Base-by-base conservation (phyloP, 2,888 invertebrate genomes). In the Camponotus fellah region DNA sequence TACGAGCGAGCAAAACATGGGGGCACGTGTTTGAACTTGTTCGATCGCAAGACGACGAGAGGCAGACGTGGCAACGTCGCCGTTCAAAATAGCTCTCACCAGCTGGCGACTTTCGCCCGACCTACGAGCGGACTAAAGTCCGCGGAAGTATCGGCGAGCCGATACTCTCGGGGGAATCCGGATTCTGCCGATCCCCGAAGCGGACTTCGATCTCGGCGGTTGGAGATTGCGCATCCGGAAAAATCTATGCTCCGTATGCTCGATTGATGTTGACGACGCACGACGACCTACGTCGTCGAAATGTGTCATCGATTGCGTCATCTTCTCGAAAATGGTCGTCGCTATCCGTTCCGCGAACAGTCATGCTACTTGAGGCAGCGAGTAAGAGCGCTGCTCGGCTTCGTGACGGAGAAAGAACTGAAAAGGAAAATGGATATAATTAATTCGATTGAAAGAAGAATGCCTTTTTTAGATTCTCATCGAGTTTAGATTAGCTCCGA, bases 11-110 rank as follows among this genome's bases (percentile, higher is more conserved):
- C 85, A 83, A 85, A 89, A 90, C 89, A 85, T 77, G 53, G 64
- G 77, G 87, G 85, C 90, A 91, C 90, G 86, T 91, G 90, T 90
- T 91, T 91, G 86, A 87, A 91, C 91, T 86, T 88, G 87, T 77
- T 87, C 80, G 66, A 80, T 80, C 68, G 77, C 26, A 21, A 14
- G 49, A 10, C 74, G 49, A 14, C 21, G 12, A 14, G 56, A 49
- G 8, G n/a, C 8, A n/a, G 8, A 53, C 75, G 79, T 77, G 93
- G 89, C 93, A 93, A 93, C 93, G 88, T 82, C 66, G 69, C 81
- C 88, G 92, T 93, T 93, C 92, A 92, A 92, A 93, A 92, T 92
- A 92, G 93, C 92, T 91, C 91, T 91, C 86, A 26, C 87, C 89
- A 89, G 89, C 90, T 90, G 86, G 88, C 90, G 88, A 91, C 92